Evolutionary conservation across 2,113 vertebrate species (phyloP).

Genomic region (Heterochromis multidens): DNA sequence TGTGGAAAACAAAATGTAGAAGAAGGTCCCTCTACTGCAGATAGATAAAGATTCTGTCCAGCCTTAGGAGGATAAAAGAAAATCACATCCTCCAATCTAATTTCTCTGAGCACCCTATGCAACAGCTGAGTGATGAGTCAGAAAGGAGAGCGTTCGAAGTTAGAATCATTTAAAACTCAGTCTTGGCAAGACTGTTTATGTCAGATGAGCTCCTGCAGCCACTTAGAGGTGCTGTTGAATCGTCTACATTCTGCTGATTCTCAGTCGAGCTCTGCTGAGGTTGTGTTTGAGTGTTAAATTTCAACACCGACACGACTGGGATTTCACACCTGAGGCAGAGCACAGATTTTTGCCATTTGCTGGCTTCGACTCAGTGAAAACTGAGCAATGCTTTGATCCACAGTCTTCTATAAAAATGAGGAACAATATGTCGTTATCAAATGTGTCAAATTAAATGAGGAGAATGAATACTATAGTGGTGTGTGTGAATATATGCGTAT

Average conservation of each 20-base stretch:
- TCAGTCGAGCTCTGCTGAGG: background rate
- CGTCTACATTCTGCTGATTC: constrained; percentile 56
- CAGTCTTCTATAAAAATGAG: background rate
- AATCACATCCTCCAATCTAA: background rate
- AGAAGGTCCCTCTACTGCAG: background rate
- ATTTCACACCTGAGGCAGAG: constrained; percentile 43
- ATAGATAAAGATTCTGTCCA: background rate
- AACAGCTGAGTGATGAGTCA: constrained; percentile 2
- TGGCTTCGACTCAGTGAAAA: background rate
- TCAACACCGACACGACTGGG: constrained; percentile 31
- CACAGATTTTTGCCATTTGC: constrained; percentile 29
- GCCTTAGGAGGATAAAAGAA: background rate
- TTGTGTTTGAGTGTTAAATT: constrained; percentile 35
- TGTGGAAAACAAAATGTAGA: background rate
- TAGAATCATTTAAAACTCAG: constrained; percentile 12
- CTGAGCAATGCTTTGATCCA: background rate
- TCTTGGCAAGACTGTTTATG: background rate
- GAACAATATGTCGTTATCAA: background rate
- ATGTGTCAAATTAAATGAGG: background rate
- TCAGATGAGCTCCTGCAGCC: constrained; percentile 44
- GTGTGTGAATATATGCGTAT: background rate
- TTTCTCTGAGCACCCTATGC: background rate
- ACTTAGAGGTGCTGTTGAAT: constrained; percentile 72
- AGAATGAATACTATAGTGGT: background rate
- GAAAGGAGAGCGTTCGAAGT: background rate